Evolutionary conservation across 2,113 vertebrate genomes (phyloP).

Genomic region (Patagioenas fasciata): DNA sequence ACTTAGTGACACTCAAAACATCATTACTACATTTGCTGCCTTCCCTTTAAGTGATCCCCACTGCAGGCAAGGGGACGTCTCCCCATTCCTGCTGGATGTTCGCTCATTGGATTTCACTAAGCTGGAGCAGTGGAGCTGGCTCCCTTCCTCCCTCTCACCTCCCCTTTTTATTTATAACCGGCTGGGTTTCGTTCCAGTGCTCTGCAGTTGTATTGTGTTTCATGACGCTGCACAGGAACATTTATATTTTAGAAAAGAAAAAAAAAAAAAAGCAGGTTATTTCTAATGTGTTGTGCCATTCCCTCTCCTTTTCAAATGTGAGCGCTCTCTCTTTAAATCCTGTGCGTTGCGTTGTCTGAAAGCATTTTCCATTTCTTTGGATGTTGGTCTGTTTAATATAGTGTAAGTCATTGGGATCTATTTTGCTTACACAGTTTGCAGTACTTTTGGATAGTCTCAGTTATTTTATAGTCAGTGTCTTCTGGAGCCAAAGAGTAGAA

Average conservation of each 20-base stretch:
- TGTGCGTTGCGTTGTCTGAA: neutral
- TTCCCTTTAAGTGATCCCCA: neutral
- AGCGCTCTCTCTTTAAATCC: neutral
- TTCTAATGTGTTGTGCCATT: neutral
- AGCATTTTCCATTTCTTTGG: constrained; percentile 4
- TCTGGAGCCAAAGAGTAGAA: constrained; percentile 23
- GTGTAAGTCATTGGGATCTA: neutral
- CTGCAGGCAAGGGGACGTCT: neutral
- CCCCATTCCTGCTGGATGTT: neutral
- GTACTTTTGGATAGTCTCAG: constrained; percentile 10
- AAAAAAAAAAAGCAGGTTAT: neutral
- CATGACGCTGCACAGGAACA: neutral
- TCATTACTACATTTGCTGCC: neutral
- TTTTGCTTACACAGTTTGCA: constrained; percentile 17
- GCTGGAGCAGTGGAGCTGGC: neutral
- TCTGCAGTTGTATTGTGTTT: neutral
- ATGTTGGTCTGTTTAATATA: neutral
- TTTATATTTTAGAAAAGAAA: neutral
- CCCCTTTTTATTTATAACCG: neutral
- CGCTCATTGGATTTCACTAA: neutral
- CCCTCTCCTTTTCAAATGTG: neutral
- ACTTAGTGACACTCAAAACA: neutral
- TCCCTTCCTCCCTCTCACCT: neutral
- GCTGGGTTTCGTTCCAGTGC: neutral
- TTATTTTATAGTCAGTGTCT: constrained; percentile 25